Base-by-base conservation (phyloP, 2,888 invertebrate genomes). In the Lithophane semibrunnea region DNA sequence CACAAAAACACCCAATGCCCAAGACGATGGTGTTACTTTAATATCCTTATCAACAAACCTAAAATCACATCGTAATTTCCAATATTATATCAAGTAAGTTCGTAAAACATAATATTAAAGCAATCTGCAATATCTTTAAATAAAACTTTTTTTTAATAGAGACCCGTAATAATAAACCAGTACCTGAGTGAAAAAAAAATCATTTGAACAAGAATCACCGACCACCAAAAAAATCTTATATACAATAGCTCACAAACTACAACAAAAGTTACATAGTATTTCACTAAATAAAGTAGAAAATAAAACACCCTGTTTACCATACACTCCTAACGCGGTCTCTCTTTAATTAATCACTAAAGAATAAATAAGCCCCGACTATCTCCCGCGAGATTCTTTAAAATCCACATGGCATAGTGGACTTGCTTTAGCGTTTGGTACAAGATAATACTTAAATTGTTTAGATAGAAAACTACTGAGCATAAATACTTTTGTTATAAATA, bases 271-370 rank as follows among this genome's bases (percentile, higher is more conserved):
- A 65, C 67, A 44, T 42, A 69, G 21, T 54, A 68, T 77, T 71
- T 77, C 80, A 73, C 73, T 73, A 71, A 29, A 75, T 68, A 68
- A 80, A 63, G 63, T 49, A 61, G 56, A 70, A 79, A 80, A 84
- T 71, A 85, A 81, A 81, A 73, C 49, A 72, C 4, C 5, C 49
- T 79, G 64, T 74, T 81, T 85, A 79, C 75, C 75, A 85, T 79
- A 72, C 75, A 85, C 82, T 84, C 24, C 56, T 64, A 73, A 54
- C 56, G 69, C 65, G 65, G 63, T 75, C 69, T 66, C 77, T 56
- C 86, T 86, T 88, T 90, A 91, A 91, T 88, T 90, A 91, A 91
- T 90, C 89, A 90, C 86, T 86, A 86, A 82, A 85, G 80, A 86
- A 88, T 89, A 89, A 91, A 90, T 87, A 90, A 85, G 82, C 77